Conservation (phyloP, 2,113 vertebrate genomes). For the Pseudorectes ferrugineus region DNA sequence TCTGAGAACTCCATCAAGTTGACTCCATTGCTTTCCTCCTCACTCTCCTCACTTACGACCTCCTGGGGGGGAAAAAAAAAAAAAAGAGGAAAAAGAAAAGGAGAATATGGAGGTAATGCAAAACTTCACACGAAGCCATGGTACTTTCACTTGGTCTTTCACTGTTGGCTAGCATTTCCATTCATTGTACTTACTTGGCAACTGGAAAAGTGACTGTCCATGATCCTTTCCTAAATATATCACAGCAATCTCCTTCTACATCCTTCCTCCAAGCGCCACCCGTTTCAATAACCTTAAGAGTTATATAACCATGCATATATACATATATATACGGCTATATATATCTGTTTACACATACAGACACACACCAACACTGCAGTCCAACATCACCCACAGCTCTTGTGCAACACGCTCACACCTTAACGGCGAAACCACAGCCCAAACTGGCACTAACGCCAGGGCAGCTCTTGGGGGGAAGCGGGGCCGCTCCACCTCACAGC, state of each 20-base stretch:
- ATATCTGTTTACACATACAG: not conserved
- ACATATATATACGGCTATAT: not conserved
- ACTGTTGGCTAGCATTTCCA: accelerated
- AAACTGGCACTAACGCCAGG: not conserved
- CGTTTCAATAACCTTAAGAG: not conserved
- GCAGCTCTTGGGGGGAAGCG: not conserved
- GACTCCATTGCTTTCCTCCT: constrained; percentile 55
- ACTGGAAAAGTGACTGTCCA: not conserved
- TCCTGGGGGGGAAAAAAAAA: constrained; percentile 40
- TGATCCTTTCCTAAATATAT: not conserved
- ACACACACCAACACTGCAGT: not conserved
- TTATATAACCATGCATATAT: not conserved
- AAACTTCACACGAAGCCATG: not conserved
- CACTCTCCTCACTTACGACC: constrained; percentile 44
- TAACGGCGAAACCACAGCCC: accelerated
- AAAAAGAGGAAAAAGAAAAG: not conserved
- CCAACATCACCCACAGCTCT: not conserved
- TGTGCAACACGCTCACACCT: not conserved
- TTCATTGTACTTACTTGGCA: not conserved
- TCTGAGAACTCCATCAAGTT: constrained; percentile 90
- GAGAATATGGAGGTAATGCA: not conserved
- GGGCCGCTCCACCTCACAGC: not conserved
- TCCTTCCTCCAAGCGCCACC: not conserved
- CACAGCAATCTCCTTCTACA: not conserved
- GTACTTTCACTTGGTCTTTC: not conserved